Evolutionary conservation across 2,797 vertebrate species (phyloP), one percentile per base, ranked within the genome.

Genomic region (Cirrhinus mrigala): DNA sequence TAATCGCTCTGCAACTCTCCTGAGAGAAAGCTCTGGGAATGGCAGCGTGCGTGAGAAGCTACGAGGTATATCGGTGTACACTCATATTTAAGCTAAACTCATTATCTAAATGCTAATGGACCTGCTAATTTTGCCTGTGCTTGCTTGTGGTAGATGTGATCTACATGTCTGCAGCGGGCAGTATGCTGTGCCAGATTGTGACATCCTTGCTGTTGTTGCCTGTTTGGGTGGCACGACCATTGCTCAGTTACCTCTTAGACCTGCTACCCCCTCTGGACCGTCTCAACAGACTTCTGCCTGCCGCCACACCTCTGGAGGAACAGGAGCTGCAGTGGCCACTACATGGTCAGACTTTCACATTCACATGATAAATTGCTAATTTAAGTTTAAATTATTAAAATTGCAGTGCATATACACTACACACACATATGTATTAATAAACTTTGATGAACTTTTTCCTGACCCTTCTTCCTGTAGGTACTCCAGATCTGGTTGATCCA

Each of bases 251-350:
- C 86, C 94, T 99, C n/a, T 92, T 99, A 70, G 98, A 98, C 91
- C 94, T 99, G 81, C 93, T 99, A 90, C 97, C 97, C 0, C 97
- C 98, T 44, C 94, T 99, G 88, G 98, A 99, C 94, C 93, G 95
- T 79, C 96, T 99, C 82, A 99, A 99, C 91, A 94, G 97, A 58
- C 95, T 98, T 58, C 90, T 99, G 87, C 98, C 98, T 1, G 98
- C 98, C 7, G 98, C 98, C 2, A 90, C 93, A 29, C 97, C 97
- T 58, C 92, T 99, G 91, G 98, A 99, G 92, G 98, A 99, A 91
- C 98, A 99, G 90, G 98, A 99, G 91, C 92, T 99, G 89, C 98
- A 99, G 92, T 99, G 98, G 98, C 98, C 98, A 79, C 96, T 99
- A 83, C 97, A 99, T 83, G 98, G 98, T 98, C 91, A 94, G 95